phyloP scores from a whole-genome alignment of 64 coral and sea anemone species.

The Exaiptasia diaphana region DNA sequence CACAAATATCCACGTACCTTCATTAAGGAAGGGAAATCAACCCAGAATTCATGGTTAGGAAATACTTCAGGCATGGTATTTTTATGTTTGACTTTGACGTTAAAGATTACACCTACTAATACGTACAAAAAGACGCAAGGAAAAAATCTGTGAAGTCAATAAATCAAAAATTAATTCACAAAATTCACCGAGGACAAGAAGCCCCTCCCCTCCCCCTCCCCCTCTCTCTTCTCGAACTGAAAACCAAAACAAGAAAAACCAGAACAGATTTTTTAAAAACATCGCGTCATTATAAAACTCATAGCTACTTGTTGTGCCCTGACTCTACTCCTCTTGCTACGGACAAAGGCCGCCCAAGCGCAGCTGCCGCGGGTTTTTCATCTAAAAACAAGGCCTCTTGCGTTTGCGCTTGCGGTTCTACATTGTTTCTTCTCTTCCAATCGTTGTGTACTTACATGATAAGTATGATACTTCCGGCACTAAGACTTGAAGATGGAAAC shows the following conservation, averaged over 20 bases:
- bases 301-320: background rate
- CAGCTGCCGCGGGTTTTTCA: no score
- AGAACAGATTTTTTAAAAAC: background rate
- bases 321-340: no score
- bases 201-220: no score
- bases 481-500: background rate
- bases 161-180: background rate
- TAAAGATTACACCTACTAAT: conserved; percentile 33
- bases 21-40: conserved; percentile 53
- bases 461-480: conserved; percentile 40
- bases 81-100: conserved; percentile 4
- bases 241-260: background rate
- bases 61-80: conserved; percentile 39
- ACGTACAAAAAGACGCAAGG: conserved; percentile 21
- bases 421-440: background rate
- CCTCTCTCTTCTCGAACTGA: no score
- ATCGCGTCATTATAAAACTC: background rate
- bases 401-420: no score
- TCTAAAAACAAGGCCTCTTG: no score
- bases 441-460: conserved; percentile 23
- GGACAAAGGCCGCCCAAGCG: no score
- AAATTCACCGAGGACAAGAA: background rate
- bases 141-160: conserved; percentile 43
- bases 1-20: conserved; percentile 19
- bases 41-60: conserved; percentile 57